Base-by-base conservation (phyloP, 2,113 vertebrate genomes). In the Hemichromis elongatus region DNA sequence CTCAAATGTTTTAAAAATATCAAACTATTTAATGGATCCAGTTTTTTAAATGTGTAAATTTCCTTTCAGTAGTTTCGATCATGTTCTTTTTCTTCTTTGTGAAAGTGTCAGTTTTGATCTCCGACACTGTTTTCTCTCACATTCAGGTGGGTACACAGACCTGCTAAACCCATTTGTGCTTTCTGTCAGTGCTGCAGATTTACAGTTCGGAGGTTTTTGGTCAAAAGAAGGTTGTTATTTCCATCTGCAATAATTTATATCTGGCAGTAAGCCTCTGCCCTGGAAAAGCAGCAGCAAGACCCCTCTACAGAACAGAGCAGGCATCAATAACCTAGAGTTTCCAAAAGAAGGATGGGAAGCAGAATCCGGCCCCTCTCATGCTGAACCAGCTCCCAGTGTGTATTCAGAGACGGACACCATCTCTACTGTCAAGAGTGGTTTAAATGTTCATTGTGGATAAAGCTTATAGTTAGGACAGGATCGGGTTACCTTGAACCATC, bases 371-470 rank as follows among this genome's bases (percentile, higher is more conserved):
- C 35, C 37, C 66, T 70, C 37, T 26, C 1, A 3, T 70, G 21
- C 26, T 21, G 37, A 70, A 16, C 63, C 37, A 4, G 37, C 37
- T 70, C 37, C 63, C 8, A 45, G 7, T 26, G n/a, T 4, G 63
- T 1, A 45, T 8, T 70, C 21, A 9, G 61, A 66, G 35, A 66
- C 11, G 0, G 19, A 21, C 35, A 40, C 35, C 19, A 0, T 40
- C 35, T 66, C 35, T 10, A 45, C 7, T 68, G 35, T 68, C 26
- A 18, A 26, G 40, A 70, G 3, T 0, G 37, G 0, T 18, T 70
- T 42, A 26, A 70, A 45, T 40, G 7, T 45, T 70, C 21, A 9
- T 70, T 70, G 18, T 10, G 35, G 40, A 26, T 26, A 45, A 70
- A 18, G 40, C 37, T 6, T 24, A 6, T 70, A 70, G 40, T 45